Evolutionary conservation across 2,888 invertebrate genomes (phyloP).

Genomic region (Drosophila aldrichi): DNA sequence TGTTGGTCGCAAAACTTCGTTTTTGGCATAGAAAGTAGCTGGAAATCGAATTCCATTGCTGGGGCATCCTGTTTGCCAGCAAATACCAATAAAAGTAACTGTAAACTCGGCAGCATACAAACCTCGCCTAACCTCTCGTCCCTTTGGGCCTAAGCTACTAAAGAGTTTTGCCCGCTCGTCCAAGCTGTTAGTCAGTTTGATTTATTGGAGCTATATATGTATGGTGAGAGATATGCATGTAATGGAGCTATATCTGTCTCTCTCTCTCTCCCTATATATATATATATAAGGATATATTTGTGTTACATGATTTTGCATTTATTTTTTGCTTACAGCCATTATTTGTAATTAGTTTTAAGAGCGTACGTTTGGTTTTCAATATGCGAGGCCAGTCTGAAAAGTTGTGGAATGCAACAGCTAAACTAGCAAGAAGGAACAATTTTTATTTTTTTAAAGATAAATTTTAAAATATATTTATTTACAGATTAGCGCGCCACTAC

Average conservation of each 20-base stretch:
- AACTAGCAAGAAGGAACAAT: too few relatives aligned
- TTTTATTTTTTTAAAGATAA: too few relatives aligned
- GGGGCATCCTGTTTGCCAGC: constrained; percentile 43
- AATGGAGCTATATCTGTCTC: background rate
- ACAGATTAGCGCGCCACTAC: too few relatives aligned
- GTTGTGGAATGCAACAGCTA: background rate
- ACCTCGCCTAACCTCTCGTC: background rate
- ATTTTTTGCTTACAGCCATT: constrained; percentile 18
- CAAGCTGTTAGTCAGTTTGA: constrained; percentile 32
- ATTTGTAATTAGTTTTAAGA: constrained; percentile 38
- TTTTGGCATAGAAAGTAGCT: constrained; percentile 75
- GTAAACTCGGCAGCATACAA: constrained; percentile 20
- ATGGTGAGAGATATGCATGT: background rate
- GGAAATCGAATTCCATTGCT: constrained; percentile 72
- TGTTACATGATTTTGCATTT: constrained; percentile 14
- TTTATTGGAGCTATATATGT: constrained; percentile 36
- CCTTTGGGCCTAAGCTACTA: background rate
- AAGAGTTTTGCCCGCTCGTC: constrained; percentile 17
- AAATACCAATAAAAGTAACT: constrained; percentile 75
- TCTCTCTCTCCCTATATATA: background rate
- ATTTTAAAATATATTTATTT: too few relatives aligned
- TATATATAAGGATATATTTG: too few relatives aligned
- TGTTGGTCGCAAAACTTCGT: constrained; percentile 53
- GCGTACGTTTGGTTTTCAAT: background rate
- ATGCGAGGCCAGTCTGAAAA: background rate